A percentile compares a stretch with the other conserved stretches of the same genome.
Evolutionary conservation across 35 echinoderm and acorn worm genomes (phyloP).

Genomic region (Amphiura filiformis): DNA sequence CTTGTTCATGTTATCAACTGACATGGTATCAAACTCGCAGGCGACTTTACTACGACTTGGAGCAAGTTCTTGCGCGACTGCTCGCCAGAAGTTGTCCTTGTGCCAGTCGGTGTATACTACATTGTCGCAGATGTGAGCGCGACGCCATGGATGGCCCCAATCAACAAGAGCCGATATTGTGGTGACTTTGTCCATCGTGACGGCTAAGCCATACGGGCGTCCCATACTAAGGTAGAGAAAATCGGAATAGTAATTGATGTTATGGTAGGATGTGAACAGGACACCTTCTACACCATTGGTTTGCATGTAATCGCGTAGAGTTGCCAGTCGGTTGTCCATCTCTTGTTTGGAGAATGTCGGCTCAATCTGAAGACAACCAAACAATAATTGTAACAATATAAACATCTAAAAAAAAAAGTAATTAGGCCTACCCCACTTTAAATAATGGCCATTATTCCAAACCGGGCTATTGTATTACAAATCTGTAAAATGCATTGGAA

Average conservation of each 20-base stretch:
- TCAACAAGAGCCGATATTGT: conserved; percentile 76
- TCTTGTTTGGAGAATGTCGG: conserved; percentile 84
- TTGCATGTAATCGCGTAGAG: conserved; percentile 69
- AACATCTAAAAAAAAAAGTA: no score
- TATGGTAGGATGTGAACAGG: conserved; percentile 87
- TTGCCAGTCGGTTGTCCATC: conserved; percentile 55
- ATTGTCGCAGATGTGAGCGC: conserved; percentile 63
- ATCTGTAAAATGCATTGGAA: no score
- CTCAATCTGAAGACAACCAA: conserved; percentile 38
- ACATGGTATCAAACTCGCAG: conserved; percentile 79
- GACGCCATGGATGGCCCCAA: conserved; percentile 65
- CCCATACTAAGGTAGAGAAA: conserved; percentile 87
- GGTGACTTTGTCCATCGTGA: conserved; percentile 80
- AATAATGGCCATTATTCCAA: no score
- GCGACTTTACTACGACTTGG: conserved; percentile 3
- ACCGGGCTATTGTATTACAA: no score
- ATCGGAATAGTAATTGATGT: conserved; percentile 92
- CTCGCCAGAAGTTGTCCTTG: conserved; percentile 77
- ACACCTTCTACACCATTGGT: conserved; percentile 56
- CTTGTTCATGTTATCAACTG: conserved; percentile 65
- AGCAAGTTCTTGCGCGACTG: conserved; percentile 50
- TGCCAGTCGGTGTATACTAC: conserved; percentile 91
- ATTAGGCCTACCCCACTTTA: no score
- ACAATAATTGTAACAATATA: no score
- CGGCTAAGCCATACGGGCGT: conserved; percentile 71